Evolutionary conservation across 2,797 vertebrate species (phyloP).

Genomic region (Gymnothorax javanicus): DNA sequence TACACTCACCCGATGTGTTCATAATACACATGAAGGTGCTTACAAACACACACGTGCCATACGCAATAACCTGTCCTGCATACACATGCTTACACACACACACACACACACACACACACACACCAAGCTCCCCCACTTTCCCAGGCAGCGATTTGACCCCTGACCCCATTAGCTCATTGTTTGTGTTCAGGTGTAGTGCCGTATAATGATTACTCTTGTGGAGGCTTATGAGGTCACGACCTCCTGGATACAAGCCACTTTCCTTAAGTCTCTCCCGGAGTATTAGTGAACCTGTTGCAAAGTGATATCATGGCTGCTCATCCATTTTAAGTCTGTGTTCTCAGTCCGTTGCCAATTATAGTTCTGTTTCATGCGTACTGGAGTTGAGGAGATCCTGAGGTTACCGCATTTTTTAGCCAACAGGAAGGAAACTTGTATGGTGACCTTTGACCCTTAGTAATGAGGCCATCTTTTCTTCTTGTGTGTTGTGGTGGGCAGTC

Average conservation of each 20-base stretch:
- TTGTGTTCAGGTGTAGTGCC: constrained; percentile 38
- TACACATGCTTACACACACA: neutral
- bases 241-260: neutral
- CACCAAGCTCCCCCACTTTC: constrained; percentile 39
- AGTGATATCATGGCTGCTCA: neutral
- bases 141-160: constrained; percentile 37
- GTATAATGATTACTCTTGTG: constrained; percentile 32
- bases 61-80: neutral
- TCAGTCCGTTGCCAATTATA: neutral
- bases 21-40: neutral
- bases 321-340: neutral
- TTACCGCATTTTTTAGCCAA: neutral
- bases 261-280: neutral
- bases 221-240: neutral
- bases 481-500: constrained; percentile 75
- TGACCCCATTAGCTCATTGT: neutral
- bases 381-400: neutral
- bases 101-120: constrained; percentile 12
- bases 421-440: no score
- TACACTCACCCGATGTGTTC: no score
- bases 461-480: constrained; percentile 57
- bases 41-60: neutral
- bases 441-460: constrained; percentile 29
- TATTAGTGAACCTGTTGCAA: neutral
- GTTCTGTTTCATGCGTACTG: neutral